Base-by-base conservation (phyloP, 2,888 invertebrate genomes). In the Erebia palarica region DNA sequence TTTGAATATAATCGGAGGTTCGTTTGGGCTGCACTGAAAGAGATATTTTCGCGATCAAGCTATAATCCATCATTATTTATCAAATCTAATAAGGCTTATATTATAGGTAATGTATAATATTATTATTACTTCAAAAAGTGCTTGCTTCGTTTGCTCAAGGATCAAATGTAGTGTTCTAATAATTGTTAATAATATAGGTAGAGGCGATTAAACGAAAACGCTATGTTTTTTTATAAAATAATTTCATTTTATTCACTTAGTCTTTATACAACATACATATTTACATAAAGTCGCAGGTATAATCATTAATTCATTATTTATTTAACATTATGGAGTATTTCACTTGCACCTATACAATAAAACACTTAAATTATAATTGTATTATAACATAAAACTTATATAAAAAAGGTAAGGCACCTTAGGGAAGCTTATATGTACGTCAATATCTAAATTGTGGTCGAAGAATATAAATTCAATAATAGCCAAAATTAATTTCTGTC, bases 201-300 rank as follows among this genome's bases (percentile, higher is more conserved):
- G 13, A 11, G 47, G 11, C 13, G 11, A 47, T n/a, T 13, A 14
- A 55, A 55, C 55, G 18, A 63, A 63, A 63, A 63, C 47, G 3
- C 13, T 18, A 1, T 36, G 14, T 27, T 21, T 66, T 64, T 85
- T 90, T 91, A 91, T 92, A 92, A 92, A 92, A 92, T 92, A 92
- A 86, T 89, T 91, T 91, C 87, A 85, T 90, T 66, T 90, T 88
- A 88, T 89, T 88, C 79, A 81, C 82, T 84, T 81, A 85, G 85
- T 85, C 86, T 77, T 88, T 90, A 91, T 86, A 89, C 83, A 86
- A 80, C 78, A 79, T 81, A 90, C 86, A 89, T 92, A 92, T 91
- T 88, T 91, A 91, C 91, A 91, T 82, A 86, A 82, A 85, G 84
- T 85, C 86, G 87, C 84, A 82, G 82, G 58, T 86, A 84, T 86